Conservation (phyloP, 2,113 vertebrate species). For the Zapornia atra region DNA sequence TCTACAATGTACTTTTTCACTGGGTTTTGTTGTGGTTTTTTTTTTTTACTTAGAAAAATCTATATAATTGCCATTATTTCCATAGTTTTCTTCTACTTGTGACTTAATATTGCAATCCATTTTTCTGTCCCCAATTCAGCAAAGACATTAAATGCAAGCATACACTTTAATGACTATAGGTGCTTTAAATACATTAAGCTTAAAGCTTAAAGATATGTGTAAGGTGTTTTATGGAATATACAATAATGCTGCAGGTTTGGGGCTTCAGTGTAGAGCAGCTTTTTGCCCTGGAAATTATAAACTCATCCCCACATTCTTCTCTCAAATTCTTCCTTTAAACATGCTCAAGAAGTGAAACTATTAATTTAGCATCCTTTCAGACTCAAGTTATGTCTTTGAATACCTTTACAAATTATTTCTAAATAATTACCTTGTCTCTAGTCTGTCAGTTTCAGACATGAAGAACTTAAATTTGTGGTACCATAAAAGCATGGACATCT, state of each 20-base stretch:
- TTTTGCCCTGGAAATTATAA: background rate
- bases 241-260: background rate
- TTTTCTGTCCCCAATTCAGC: background rate
- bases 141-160: background rate
- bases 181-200: background rate
- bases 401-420: background rate
- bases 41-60: background rate
- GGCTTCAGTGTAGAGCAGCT: background rate
- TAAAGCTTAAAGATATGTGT: background rate
- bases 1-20: background rate
- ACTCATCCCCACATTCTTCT: background rate
- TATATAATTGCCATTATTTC: background rate
- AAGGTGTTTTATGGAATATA: background rate
- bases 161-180: background rate
- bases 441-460: background rate
- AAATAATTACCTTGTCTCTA: background rate
- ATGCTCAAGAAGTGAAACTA: background rate
- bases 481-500: background rate
- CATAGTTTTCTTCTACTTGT: background rate
- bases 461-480: background rate
- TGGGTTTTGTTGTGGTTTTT: too few species aligned
- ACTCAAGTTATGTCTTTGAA: background rate
- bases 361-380: background rate
- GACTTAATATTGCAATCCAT: background rate
- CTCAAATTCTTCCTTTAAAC: background rate